Base-by-base conservation (phyloP, 2,888 invertebrate genomes). In the Autographa gamma region DNA sequence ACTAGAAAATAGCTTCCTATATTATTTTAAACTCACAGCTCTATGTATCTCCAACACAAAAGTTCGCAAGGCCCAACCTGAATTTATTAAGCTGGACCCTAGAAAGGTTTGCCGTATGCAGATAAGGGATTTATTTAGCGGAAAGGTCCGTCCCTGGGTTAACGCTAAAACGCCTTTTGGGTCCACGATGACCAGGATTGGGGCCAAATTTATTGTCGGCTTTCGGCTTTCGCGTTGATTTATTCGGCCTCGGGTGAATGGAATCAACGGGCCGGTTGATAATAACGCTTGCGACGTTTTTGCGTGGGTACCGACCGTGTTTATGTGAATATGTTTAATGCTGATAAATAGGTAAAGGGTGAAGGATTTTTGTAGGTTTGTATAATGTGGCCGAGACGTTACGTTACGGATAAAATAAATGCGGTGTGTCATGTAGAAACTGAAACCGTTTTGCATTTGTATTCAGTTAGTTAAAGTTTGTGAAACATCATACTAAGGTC, bases 121-220 rank as follows among this genome's bases (percentile, higher is more conserved):
- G 95, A 95, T 95, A 95, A 95, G 95, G 95, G 95, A 95, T 95
- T 95, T 95, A 95, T 95, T 95, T 94, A 95, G 95, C 95, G 94
- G 94, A 95, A 95, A 95, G 95, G 95, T 95, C 95, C 95, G 93
- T 92, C 94, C 93, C 93, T 86, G 93, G 95, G 93, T 94, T 92
- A 93, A 89, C 92, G 90, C 92, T 91, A 91, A 93, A 93, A 92
- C 93, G 94, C 92, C 92, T 92, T 90, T 91, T 87, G 93, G 94
- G 94, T 92, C 92, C 91, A 85, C 90, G 95, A 94, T 95, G 95
- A 94, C 95, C 95, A 95, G 94, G 92, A 93, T 94, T 95, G 93
- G 91, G 90, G 85, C 90, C 85, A 91, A 93, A 95, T 95, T 95
- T 95, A 95, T 95, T 90, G 95, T 90, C 90, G 95, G 93, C 91